phyloP scores from a whole-genome alignment of 2,888 invertebrate species.

The Iphiclides podalirius region DNA sequence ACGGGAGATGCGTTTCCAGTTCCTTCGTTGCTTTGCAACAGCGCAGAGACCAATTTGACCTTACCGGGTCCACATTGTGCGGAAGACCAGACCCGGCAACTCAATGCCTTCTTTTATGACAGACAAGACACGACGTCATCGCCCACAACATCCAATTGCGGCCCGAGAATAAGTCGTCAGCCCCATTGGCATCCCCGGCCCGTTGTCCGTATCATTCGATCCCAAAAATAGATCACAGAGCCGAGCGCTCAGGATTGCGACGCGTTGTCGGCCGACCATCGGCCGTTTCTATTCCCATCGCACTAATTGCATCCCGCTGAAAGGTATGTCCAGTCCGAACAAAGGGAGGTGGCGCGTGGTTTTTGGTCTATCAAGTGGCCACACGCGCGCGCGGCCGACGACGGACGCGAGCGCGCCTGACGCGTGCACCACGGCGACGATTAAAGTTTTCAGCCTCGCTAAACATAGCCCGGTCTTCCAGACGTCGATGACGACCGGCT shows the following conservation, averaged over 20 bases:
- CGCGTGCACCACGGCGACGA: conserved; percentile 66
- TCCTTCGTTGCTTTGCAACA: conserved; percentile 7
- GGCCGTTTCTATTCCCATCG: conserved; percentile 70
- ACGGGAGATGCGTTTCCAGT: no score
- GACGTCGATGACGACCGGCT: conserved; percentile 18
- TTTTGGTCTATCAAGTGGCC: conserved; percentile 73
- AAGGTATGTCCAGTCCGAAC: conserved; percentile 79
- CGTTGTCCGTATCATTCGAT: conserved; percentile 73
- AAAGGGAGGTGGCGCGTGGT: conserved; percentile 75
- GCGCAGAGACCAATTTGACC: no score
- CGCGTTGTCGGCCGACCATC: conserved; percentile 66
- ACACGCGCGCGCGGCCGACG: conserved; percentile 65
- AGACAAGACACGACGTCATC: no score
- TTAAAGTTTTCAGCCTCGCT: conserved; percentile 75
- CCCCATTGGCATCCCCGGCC: conserved; percentile 38
- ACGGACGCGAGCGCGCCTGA: conserved; percentile 68
- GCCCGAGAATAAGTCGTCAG: conserved; percentile 38
- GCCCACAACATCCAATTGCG: no score
- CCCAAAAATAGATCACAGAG: conserved; percentile 75
- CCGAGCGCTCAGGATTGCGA: conserved; percentile 68
- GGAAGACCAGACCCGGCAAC: no score
- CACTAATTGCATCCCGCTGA: conserved; percentile 79
- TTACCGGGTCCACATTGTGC: no score
- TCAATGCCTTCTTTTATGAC: no score
- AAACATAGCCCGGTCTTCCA: conserved; percentile 72